Percentiles rank a stretch among this genome's conserved stretches.
phyloP scores from a whole-genome alignment of 1,140 invertebrate species.

The Zeugodacus cucurbitae region DNA sequence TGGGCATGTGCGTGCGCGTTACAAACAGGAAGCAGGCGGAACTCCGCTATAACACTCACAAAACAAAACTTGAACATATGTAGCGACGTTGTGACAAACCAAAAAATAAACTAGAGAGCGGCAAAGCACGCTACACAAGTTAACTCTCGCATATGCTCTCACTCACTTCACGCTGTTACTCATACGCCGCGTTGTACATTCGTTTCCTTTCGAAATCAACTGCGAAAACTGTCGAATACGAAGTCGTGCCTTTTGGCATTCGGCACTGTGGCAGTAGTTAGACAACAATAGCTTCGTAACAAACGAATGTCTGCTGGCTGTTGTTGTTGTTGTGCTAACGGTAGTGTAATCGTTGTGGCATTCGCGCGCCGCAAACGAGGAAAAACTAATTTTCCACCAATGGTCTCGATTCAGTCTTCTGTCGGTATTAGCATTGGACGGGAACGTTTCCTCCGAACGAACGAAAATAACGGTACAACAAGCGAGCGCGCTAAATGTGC shows the following conservation, averaged over 20 bases:
- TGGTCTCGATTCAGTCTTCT: slow-evolving; percentile 44
- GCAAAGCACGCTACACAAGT: not conserved
- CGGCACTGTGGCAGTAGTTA: slow-evolving; percentile 33
- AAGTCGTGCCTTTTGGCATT: not conserved
- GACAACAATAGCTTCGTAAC: not conserved
- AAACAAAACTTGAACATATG: slow-evolving; percentile 7
- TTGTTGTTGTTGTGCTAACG: not conserved
- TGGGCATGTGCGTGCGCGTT: not conserved
- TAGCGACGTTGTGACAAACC: not conserved
- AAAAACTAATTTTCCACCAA: slow-evolving; percentile 45
- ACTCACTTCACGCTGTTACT: not conserved
- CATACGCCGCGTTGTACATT: not conserved
- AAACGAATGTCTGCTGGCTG: not conserved
- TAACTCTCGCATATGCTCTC: not conserved
- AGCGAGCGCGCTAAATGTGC: not conserved
- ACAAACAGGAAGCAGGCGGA: not conserved
- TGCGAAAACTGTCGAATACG: not conserved
- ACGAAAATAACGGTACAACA: not conserved
- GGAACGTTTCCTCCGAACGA: slow-evolving; percentile 30
- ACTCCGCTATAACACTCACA: not conserved
- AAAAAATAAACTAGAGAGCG: not conserved
- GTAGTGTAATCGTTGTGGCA: slow-evolving; percentile 21
- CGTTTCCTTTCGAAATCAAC: not conserved
- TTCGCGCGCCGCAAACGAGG: slow-evolving; percentile 40
- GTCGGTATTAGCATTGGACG: slow-evolving; percentile 46